These are phyloP conservation scores for Tringa solitaria DNA, from an alignment of 2,113 vertebrate genomes.

Conservation along the genomic window DNA sequence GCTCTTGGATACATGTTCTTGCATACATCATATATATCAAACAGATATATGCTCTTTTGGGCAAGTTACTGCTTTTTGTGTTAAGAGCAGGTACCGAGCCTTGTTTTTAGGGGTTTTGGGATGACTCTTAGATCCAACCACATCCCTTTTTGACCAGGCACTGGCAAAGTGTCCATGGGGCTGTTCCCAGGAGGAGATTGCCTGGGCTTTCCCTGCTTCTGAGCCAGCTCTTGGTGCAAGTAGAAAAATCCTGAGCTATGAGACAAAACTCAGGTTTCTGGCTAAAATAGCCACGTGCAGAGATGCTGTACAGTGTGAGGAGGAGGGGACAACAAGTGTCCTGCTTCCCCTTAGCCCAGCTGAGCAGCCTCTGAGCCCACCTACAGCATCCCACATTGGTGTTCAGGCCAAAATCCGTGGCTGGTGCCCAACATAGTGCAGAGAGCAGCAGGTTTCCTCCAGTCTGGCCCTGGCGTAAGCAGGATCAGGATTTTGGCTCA, in stretches of 20 bases:
- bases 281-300: neutral
- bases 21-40: accelerated
- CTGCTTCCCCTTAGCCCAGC: neutral
- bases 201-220: neutral
- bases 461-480: neutral
- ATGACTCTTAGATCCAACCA: neutral
- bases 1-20: neutral
- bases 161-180: neutral
- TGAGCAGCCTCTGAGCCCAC: accelerated
- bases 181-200: neutral
- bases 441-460: neutral
- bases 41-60: neutral
- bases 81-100: neutral
- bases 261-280: neutral
- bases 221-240: neutral
- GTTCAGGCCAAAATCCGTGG: accelerated
- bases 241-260: neutral
- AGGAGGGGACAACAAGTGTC: accelerated
- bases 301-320: neutral
- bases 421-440: neutral
- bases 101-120: neutral
- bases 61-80: neutral
- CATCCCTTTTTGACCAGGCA: accelerated
- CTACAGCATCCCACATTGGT: accelerated
- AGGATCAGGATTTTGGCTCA: neutral